These are phyloP conservation scores for Protosalanx chinensis DNA, from an alignment of 2,797 vertebrate species.

Conservation along the genomic window DNA sequence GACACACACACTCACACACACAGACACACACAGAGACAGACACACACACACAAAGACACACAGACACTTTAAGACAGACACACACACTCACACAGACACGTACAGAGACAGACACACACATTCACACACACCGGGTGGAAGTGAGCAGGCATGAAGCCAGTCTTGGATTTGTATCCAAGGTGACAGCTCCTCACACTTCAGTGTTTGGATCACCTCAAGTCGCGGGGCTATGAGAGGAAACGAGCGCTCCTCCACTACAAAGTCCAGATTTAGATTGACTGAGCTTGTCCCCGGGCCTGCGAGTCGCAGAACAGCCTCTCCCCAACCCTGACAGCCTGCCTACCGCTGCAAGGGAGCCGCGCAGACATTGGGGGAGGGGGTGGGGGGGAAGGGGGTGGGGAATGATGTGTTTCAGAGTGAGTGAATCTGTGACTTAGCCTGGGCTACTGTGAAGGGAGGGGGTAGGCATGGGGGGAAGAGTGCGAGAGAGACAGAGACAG, in stretches of 20 bases:
- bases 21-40: no score
- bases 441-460: slow-evolving; percentile 69
- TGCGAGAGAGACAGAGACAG: background rate
- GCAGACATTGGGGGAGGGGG: background rate
- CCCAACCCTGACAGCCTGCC: slow-evolving; percentile 68
- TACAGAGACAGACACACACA: slow-evolving; percentile 38
- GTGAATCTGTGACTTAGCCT: slow-evolving; percentile 38
- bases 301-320: slow-evolving; percentile 61
- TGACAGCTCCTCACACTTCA: slow-evolving; percentile 91
- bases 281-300: slow-evolving; percentile 83
- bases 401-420: slow-evolving; percentile 29
- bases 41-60: no score
- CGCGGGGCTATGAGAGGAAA: slow-evolving; percentile 79
- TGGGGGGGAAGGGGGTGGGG: background rate
- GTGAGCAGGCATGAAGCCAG: slow-evolving; percentile 64
- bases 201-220: slow-evolving; percentile 91
- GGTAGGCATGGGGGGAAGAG: slow-evolving; percentile 13
- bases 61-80: no score
- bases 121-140: slow-evolving; percentile 45
- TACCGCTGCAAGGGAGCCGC: slow-evolving; percentile 65
- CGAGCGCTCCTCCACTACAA: slow-evolving; percentile 79
- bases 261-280: slow-evolving; percentile 92
- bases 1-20: no score
- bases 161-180: slow-evolving; percentile 81
- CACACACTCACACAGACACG: no score